Conservation (phyloP, 2,888 invertebrate species). For the Hymenopus coronatus region DNA sequence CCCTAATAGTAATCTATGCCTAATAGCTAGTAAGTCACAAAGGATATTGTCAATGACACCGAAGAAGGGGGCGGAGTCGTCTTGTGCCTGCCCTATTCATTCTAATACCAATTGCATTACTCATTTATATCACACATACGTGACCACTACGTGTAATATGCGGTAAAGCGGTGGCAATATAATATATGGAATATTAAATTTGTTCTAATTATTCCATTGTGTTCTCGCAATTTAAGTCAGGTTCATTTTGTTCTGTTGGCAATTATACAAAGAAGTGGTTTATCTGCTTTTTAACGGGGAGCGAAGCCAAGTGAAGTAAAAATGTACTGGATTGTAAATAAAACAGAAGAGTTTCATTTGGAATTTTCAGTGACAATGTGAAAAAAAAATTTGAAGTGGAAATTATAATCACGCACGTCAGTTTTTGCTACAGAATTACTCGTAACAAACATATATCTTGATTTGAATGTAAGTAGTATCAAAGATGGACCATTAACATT, state of each 20-base stretch:
- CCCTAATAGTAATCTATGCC: too few relatives aligned
- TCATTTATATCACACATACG: too few relatives aligned
- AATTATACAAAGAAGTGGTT: not conserved
- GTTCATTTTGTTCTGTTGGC: not conserved
- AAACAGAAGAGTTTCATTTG: not conserved
- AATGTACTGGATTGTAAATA: not conserved
- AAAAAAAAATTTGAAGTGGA: not conserved
- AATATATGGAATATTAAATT: too few relatives aligned
- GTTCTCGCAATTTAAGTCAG: too few relatives aligned
- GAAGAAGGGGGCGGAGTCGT: too few relatives aligned
- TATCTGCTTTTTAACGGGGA: not conserved
- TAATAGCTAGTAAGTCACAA: too few relatives aligned
- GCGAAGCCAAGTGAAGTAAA: not conserved
- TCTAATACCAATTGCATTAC: too few relatives aligned
- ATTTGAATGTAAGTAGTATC: not conserved
- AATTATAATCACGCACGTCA: not conserved
- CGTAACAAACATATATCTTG: not conserved
- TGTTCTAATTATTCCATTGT: too few relatives aligned
- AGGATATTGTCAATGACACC: too few relatives aligned
- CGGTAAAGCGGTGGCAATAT: too few relatives aligned
- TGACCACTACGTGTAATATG: too few relatives aligned
- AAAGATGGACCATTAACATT: not conserved
- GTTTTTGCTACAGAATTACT: not conserved
- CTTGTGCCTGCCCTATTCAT: too few relatives aligned
- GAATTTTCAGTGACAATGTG: not conserved